phyloP scores from a whole-genome alignment of 2,113 vertebrate genomes.

The Tautogolabrus adspersus region DNA sequence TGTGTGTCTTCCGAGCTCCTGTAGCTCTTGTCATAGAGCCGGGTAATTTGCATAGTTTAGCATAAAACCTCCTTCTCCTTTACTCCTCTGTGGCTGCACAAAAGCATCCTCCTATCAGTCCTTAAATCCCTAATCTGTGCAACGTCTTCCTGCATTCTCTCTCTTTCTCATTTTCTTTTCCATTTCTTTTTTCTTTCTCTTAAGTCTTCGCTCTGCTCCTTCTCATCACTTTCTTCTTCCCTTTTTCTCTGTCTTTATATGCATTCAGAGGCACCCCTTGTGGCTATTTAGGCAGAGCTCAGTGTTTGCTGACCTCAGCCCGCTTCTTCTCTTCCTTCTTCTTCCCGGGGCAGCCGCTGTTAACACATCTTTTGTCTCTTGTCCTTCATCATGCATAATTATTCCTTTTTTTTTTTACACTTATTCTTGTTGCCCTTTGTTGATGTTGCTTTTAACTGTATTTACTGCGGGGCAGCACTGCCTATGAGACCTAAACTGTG shows the following conservation, averaged over 20 bases:
- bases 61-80: constrained; percentile 80
- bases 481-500: constrained; percentile 53
- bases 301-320: constrained; percentile 77
- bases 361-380: constrained; percentile 62
- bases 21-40: constrained; percentile 78
- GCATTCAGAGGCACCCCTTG: constrained; percentile 67
- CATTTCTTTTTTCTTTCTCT: constrained; percentile 26
- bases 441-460: constrained; percentile 48
- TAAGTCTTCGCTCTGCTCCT: constrained; percentile 50
- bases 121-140: constrained; percentile 82
- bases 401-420: constrained; percentile 34
- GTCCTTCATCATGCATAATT: constrained; percentile 64
- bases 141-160: constrained; percentile 59
- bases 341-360: constrained; percentile 72
- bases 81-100: constrained; percentile 79
- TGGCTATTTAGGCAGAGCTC: constrained; percentile 68
- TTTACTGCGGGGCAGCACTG: constrained; percentile 45
- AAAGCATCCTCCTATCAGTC: constrained; percentile 81
- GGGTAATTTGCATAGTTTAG: constrained; percentile 85
- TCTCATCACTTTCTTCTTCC: constrained; percentile 41
- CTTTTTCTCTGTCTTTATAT: constrained; percentile 42
- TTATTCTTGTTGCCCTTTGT: constrained; percentile 52
- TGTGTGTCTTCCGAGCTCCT: constrained; percentile 69
- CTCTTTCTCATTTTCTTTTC: constrained; percentile 24
- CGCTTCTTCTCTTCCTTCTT: constrained; percentile 55